A percentile compares a stretch with the other conserved stretches of the same genome.
phyloP scores from a whole-genome alignment of 2,113 vertebrate species.

The Myiozetetes cayanensis region DNA sequence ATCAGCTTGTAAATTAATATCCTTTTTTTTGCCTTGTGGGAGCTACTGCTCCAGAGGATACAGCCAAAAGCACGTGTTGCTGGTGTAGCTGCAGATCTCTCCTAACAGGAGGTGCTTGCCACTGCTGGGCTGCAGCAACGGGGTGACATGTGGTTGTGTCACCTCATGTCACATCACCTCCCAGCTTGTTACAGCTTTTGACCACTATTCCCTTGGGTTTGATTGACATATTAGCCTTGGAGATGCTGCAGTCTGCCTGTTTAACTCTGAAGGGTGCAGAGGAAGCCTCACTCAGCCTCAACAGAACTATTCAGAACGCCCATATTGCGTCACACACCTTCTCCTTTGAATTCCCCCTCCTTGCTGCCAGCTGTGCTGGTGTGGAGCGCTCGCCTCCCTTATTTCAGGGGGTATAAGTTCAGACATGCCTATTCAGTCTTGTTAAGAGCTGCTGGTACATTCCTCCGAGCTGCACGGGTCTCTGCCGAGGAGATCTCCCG shows the following conservation, averaged over 20 bases:
- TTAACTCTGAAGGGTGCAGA: neutral
- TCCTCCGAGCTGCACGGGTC: neutral
- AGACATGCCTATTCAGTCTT: neutral
- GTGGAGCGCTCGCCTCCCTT: neutral
- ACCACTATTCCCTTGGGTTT: neutral
- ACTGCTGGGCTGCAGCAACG: neutral
- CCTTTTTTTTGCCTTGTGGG: neutral
- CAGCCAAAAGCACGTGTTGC: neutral
- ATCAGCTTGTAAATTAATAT: neutral
- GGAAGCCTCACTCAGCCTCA: neutral
- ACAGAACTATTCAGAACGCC: neutral
- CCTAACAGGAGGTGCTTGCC: neutral
- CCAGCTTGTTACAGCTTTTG: neutral
- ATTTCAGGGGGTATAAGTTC: neutral
- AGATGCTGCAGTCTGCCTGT: neutral
- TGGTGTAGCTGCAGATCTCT: neutral
- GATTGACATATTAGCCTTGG: neutral
- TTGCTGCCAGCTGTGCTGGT: neutral
- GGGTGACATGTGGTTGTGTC: rapidly evolving
- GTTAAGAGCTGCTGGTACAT: neutral
- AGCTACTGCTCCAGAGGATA: neutral
- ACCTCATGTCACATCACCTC: neutral
- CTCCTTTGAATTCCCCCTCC: neutral
- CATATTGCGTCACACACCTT: rapidly evolving
- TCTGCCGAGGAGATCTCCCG: neutral